These are phyloP conservation scores for Rhagonycha lutea DNA, from an alignment of 2,888 invertebrate genomes.

Conservation along the genomic window DNA sequence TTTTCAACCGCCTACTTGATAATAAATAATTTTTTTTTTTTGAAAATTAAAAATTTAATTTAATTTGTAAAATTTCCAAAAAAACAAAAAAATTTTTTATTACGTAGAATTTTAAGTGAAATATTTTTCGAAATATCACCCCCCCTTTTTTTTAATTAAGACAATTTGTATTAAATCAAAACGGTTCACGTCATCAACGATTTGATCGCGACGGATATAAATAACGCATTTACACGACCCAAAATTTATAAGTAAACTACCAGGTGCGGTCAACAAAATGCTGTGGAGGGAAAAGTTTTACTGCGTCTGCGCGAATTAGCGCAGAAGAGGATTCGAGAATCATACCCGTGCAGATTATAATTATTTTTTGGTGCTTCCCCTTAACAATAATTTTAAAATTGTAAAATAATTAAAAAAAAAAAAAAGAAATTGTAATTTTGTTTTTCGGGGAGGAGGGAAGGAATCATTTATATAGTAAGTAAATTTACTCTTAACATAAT, in stretches of 20 bases:
- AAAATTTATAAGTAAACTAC: neutral
- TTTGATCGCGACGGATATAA: neutral
- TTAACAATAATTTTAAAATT: too few species aligned
- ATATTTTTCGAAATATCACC: neutral
- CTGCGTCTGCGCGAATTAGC: neutral
- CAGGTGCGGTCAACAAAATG: neutral
- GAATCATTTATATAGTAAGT: too few species aligned
- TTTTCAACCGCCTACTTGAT: neutral
- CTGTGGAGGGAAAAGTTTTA: neutral
- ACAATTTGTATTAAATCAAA: neutral
- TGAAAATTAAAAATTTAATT: neutral
- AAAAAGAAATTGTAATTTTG: too few species aligned
- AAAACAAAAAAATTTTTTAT: too few species aligned
- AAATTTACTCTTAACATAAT: neutral
- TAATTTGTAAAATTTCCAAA: too few species aligned
- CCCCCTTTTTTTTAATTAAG: neutral
- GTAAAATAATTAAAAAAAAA: too few species aligned
- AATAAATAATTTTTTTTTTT: neutral
- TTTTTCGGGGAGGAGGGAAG: too few species aligned
- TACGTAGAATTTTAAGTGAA: neutral
- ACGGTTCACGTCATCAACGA: neutral
- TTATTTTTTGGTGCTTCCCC: neutral
- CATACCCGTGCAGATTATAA: neutral
- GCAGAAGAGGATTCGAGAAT: neutral
- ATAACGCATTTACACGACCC: neutral